Evolutionary conservation across 2,888 invertebrate genomes (phyloP).

Genomic region (Biston betularia): DNA sequence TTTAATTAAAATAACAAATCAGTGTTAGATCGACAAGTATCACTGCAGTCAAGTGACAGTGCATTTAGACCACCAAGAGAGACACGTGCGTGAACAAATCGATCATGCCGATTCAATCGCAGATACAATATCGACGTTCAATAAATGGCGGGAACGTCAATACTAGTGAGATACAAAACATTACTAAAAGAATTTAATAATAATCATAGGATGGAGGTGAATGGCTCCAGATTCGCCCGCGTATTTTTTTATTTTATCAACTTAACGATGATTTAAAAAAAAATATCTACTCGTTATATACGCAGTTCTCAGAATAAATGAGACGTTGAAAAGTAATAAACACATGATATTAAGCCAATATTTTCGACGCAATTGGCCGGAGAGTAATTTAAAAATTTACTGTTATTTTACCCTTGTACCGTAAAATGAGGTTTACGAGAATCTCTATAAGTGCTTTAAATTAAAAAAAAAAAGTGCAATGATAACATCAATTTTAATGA

Average conservation of each 20-base stretch:
- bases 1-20: too few species aligned
- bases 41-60: constrained; percentile 20
- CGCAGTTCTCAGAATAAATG: constrained; percentile 18
- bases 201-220: too few species aligned
- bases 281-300: too few species aligned
- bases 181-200: too few species aligned
- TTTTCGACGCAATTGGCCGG: constrained; percentile 7
- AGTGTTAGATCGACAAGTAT: background rate
- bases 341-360: constrained; percentile 13
- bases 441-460: constrained; percentile 39
- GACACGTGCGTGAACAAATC: constrained; percentile 56
- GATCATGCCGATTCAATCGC: constrained; percentile 59
- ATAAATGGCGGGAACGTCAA: background rate
- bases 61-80: constrained; percentile 51
- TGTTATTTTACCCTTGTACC: constrained; percentile 13
- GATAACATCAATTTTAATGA: constrained; percentile 33
- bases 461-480: constrained; percentile 34
- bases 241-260: too few species aligned
- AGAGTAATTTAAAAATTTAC: constrained; percentile 19
- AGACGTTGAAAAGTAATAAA: constrained; percentile 25
- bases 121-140: constrained; percentile 37
- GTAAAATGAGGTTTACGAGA: constrained; percentile 44
- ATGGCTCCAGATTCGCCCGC: too few species aligned
- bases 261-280: too few species aligned
- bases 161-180: background rate